phyloP scores from a whole-genome alignment of 2,888 invertebrate species.

The Antheraea assamensis region DNA sequence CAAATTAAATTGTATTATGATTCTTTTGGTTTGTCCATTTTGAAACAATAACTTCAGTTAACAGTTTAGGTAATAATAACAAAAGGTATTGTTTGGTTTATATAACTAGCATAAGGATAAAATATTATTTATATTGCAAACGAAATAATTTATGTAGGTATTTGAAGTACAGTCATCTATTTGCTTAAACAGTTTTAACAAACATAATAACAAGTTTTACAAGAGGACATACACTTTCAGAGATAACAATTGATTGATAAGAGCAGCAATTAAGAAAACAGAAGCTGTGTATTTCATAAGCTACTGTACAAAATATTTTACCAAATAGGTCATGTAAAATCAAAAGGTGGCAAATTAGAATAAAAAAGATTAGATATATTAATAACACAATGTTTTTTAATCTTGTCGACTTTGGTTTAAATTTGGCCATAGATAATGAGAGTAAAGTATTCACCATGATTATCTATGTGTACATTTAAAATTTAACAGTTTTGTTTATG shows the following conservation, averaged over 20 bases:
- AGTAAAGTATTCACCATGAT: no score
- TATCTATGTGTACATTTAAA: no score
- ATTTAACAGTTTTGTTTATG: no score
- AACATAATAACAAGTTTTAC: neutral
- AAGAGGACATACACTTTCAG: neutral
- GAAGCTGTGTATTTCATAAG: constrained; percentile 1
- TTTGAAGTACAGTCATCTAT: neutral
- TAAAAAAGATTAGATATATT: neutral
- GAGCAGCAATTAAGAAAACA: neutral
- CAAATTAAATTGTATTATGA: no score
- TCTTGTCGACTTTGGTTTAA: no score
- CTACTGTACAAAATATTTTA: neutral
- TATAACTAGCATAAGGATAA: neutral
- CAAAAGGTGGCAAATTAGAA: neutral
- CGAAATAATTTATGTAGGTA: neutral
- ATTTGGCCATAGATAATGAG: no score
- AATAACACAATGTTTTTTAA: neutral
- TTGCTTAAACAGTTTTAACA: neutral
- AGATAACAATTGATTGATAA: constrained; percentile 4
- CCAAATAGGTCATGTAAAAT: neutral
- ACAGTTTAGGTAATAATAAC: neutral
- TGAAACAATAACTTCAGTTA: neutral
- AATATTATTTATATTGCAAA: neutral
- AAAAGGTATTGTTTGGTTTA: neutral
- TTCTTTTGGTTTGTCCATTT: no score